Evolutionary conservation across 2,113 vertebrate genomes (phyloP).

Genomic region (Taxidea taxus): DNA sequence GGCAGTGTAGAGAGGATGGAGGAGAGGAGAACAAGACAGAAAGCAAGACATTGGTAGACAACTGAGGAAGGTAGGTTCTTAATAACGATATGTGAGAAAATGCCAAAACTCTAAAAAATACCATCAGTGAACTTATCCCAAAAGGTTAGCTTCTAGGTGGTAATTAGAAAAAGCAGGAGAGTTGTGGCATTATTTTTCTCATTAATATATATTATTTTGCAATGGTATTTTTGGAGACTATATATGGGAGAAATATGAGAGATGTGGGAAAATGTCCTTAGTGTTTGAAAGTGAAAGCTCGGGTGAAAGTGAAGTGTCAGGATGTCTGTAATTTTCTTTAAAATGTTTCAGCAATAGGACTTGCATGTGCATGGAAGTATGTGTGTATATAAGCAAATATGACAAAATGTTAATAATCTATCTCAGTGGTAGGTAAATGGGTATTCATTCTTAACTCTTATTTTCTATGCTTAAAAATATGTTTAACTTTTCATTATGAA

Average conservation of each 20-base stretch:
- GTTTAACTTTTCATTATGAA: background rate
- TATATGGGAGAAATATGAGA: background rate
- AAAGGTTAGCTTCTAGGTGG: background rate
- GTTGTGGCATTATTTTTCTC: background rate
- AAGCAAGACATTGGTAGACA: background rate
- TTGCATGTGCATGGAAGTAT: background rate
- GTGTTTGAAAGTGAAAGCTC: background rate
- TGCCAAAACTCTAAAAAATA: background rate
- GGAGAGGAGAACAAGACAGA: background rate
- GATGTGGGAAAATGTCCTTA: background rate
- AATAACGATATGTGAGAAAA: background rate
- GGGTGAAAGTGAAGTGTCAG: background rate
- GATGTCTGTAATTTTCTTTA: background rate
- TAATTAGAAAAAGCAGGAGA: background rate
- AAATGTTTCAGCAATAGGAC: background rate
- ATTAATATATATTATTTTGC: background rate
- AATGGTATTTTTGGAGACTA: background rate
- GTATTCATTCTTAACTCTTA: background rate
- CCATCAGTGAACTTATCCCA: background rate
- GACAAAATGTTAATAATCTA: constrained; percentile 22
- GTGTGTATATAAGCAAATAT: background rate
- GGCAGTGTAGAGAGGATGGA: background rate
- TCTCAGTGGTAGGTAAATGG: background rate
- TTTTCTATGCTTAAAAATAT: constrained; percentile 20
- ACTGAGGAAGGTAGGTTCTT: background rate